Conservation (phyloP, 2,797 vertebrate species). For the Calcarius lapponicus region DNA sequence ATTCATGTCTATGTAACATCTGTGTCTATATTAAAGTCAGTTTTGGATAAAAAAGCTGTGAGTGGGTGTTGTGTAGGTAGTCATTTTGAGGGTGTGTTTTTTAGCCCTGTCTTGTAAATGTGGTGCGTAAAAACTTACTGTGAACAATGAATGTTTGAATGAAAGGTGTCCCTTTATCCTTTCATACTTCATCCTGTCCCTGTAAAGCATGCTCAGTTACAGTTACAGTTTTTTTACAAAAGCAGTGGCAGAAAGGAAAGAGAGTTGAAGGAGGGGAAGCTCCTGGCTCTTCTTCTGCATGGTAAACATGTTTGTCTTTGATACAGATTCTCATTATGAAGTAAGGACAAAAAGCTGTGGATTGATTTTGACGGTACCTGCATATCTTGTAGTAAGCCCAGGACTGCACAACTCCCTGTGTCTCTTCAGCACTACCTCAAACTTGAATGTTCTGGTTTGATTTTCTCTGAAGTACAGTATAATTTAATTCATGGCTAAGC, state of each 20-base stretch:
- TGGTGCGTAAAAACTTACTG: not conserved
- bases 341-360: not conserved
- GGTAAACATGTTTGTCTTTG: not conserved
- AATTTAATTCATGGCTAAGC: not conserved
- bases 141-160: not conserved
- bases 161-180: not conserved
- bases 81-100: not conserved
- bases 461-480: not conserved
- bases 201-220: not conserved
- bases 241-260: not conserved
- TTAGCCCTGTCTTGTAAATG: not conserved
- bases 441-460: not conserved
- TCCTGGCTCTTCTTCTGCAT: not conserved
- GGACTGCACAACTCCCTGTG: accelerated
- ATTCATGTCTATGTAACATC: not conserved
- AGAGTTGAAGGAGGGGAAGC: not conserved
- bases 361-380: not conserved
- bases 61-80: not conserved
- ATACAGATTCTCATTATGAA: not conserved
- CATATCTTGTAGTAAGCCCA: not conserved
- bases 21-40: not conserved
- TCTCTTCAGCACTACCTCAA: not conserved
- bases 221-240: not conserved
- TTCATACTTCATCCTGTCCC: not conserved
- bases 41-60: not conserved